These are phyloP conservation scores for Trissoscelio sp. DNA, from an alignment of 2,888 invertebrate genomes.

Conservation along the genomic window DNA sequence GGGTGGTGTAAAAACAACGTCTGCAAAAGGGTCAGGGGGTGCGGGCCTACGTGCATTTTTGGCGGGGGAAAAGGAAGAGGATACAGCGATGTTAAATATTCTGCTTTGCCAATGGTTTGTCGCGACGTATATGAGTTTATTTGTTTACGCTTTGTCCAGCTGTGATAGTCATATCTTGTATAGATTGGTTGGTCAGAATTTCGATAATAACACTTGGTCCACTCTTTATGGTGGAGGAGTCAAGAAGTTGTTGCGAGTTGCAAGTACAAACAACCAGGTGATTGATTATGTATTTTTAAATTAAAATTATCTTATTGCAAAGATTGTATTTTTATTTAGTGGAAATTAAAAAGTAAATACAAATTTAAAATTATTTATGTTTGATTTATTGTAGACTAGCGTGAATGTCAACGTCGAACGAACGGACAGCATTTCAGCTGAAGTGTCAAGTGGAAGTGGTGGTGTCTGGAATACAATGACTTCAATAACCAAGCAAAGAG, in stretches of 20 bases:
- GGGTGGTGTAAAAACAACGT: constrained; percentile 96
- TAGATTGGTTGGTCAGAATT: constrained; percentile 92
- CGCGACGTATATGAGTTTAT: constrained; percentile 95
- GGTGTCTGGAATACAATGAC: constrained; percentile 86
- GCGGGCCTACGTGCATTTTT: constrained; percentile 95
- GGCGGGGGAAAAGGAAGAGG: constrained; percentile 96
- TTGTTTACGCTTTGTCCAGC: constrained; percentile 96
- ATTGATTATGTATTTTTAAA: background rate
- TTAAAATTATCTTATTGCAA: too few species aligned
- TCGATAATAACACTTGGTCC: constrained; percentile 91
- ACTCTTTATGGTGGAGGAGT: constrained; percentile 95
- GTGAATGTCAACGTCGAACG: constrained; percentile 85
- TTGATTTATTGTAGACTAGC: constrained; percentile 79
- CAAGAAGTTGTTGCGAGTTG: constrained; percentile 92
- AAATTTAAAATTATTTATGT: too few species aligned
- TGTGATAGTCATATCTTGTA: constrained; percentile 97
- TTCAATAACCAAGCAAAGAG: constrained; percentile 93
- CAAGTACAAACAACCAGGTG: constrained; percentile 84
- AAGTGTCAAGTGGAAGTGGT: constrained; percentile 77
- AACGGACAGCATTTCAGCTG: constrained; percentile 80
- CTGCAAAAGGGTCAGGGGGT: constrained; percentile 98
- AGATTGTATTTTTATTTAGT: too few species aligned
- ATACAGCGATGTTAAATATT: constrained; percentile 95
- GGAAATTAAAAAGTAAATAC: too few species aligned
- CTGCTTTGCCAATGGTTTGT: constrained; percentile 96